phyloP scores from a whole-genome alignment of 2,888 invertebrate species.

The Acrobasis repandana region DNA sequence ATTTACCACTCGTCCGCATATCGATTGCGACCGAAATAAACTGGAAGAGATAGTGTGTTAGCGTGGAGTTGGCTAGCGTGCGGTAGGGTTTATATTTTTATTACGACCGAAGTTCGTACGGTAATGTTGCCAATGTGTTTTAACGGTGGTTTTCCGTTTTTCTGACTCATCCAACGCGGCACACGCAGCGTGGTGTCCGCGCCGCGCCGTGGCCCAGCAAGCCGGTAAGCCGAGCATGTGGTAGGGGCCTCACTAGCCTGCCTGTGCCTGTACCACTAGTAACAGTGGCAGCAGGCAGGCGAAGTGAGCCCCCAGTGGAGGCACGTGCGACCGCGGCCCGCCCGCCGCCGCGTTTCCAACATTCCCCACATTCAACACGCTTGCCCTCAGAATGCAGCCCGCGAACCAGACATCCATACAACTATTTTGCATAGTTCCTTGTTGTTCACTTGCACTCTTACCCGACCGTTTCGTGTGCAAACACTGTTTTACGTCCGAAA shows the following conservation, averaged over 20 bases:
- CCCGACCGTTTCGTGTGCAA: slow-evolving; percentile 27
- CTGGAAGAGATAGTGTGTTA: slow-evolving; percentile 79
- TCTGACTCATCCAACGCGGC: slow-evolving; percentile 79
- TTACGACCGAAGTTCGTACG: slow-evolving; percentile 37
- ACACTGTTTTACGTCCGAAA: slow-evolving; percentile 7
- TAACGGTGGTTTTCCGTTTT: slow-evolving; percentile 64
- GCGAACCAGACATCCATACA: slow-evolving; percentile 64
- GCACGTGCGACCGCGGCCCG: slow-evolving; percentile 57
- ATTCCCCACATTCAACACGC: slow-evolving; percentile 74
- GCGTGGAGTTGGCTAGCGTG: slow-evolving; percentile 76
- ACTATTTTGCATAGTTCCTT: slow-evolving; percentile 69
- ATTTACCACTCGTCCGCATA: slow-evolving; percentile 69
- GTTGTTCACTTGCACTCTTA: slow-evolving; percentile 49
- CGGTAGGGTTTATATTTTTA: slow-evolving; percentile 44
- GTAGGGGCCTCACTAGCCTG: slow-evolving; percentile 9
- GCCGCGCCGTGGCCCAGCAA: slow-evolving; percentile 58
- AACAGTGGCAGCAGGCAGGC: slow-evolving; percentile 10
- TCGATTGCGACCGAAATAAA: slow-evolving; percentile 77
- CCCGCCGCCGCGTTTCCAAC: slow-evolving; percentile 57
- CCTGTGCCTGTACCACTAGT: not conserved
- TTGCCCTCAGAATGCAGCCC: slow-evolving; percentile 73
- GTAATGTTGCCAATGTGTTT: slow-evolving; percentile 49
- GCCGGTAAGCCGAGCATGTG: slow-evolving; percentile 57
- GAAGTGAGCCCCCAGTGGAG: slow-evolving; percentile 34
- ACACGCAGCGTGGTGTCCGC: slow-evolving; percentile 69